phyloP scores from a whole-genome alignment of 2,113 vertebrate genomes.

The Ursus arctos region DNA sequence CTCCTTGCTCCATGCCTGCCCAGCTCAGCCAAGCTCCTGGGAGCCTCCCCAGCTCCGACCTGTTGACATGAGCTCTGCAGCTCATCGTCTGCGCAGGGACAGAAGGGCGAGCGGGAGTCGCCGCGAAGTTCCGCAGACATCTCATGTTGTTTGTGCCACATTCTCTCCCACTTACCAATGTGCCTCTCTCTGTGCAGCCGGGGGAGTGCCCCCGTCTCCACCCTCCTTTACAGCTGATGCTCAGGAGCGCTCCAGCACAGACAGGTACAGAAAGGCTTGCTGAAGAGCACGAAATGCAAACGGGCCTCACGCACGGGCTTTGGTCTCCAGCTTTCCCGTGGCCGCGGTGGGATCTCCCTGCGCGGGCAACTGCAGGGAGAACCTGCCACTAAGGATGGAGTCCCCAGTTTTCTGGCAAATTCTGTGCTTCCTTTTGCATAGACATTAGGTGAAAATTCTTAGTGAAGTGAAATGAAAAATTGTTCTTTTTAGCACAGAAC shows the following conservation, averaged over 20 bases:
- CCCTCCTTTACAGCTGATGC: not conserved
- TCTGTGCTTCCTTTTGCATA: not conserved
- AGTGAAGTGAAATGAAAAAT: not conserved
- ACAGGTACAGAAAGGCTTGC: not conserved
- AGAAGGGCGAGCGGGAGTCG: not conserved
- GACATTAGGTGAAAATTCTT: not conserved
- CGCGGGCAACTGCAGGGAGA: too few relatives aligned
- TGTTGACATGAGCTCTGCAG: not conserved
- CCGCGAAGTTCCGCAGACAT: too few relatives aligned
- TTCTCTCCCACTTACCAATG: not conserved
- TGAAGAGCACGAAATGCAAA: not conserved
- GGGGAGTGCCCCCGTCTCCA: not conserved
- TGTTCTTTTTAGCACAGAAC: not conserved
- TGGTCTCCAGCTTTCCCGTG: too few relatives aligned
- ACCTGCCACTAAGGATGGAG: not conserved
- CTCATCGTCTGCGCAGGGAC: not conserved
- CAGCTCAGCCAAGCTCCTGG: not conserved
- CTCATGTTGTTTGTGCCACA: too few relatives aligned
- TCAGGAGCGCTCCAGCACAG: too few relatives aligned
- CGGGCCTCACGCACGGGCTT: not conserved
- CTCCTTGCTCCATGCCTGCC: not conserved
- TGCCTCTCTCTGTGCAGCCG: not conserved
- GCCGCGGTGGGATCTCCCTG: too few relatives aligned
- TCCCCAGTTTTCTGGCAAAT: not conserved
- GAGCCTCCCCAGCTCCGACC: not conserved